A percentile compares a stretch with the other conserved stretches of the same genome.
phyloP scores from a whole-genome alignment of 2,888 invertebrate genomes.

The Drosophila paranaensis region DNA sequence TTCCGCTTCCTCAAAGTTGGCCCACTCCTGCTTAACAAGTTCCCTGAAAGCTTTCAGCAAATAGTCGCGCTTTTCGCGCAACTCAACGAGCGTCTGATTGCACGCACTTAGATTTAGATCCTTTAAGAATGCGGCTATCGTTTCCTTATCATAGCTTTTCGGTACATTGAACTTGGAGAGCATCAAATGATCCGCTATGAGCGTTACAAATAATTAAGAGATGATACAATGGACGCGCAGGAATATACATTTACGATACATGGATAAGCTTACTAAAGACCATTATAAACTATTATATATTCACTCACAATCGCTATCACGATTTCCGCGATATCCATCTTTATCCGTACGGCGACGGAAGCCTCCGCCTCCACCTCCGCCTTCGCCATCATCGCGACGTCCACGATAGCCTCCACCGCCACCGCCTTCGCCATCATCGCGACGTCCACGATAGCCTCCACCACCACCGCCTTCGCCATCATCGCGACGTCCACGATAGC shows the following conservation, averaged over 20 bases:
- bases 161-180: conserved; percentile 41
- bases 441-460: conserved; percentile 17
- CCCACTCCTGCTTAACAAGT: conserved; percentile 45
- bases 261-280: background rate
- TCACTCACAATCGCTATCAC: conserved; percentile 27
- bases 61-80: conserved; percentile 58
- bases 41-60: conserved; percentile 48
- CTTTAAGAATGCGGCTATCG: conserved; percentile 54
- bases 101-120: conserved; percentile 13
- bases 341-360: conserved; percentile 25
- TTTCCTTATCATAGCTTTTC: conserved; percentile 50
- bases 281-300: background rate
- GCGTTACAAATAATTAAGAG: conserved; percentile 1
- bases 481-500: conserved; percentile 5
- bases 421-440: conserved; percentile 12
- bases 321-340: conserved; percentile 22
- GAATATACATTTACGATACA: conserved; percentile 14
- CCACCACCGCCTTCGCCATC: conserved; percentile 3
- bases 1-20: background rate
- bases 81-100: conserved; percentile 15
- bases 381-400: conserved; percentile 9
- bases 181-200: conserved; percentile 15
- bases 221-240: conserved; percentile 15
- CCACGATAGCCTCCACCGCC: background rate
- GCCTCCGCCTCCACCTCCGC: background rate